Evolutionary conservation across 2,113 vertebrate species (phyloP).

Genomic region (Lanius ludovicianus): DNA sequence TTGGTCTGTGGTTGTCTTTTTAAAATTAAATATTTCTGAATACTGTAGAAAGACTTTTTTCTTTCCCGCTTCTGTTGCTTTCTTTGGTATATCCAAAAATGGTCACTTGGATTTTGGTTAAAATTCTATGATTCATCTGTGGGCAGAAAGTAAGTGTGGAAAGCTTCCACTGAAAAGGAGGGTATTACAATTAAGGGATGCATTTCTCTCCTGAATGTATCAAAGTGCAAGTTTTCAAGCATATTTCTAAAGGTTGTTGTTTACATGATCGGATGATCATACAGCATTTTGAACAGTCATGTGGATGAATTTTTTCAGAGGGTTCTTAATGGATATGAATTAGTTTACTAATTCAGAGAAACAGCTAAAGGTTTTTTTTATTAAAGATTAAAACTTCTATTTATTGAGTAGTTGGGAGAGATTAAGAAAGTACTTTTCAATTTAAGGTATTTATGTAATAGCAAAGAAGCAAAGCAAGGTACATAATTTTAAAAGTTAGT

Average conservation of each 20-base stretch:
- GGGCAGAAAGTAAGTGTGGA: conserved; percentile 7
- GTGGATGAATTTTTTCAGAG: background rate
- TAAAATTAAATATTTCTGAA: background rate
- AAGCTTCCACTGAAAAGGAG: background rate
- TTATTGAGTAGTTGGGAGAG: background rate
- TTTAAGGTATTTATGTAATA: background rate
- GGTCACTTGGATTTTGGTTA: conserved; percentile 14
- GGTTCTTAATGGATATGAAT: background rate
- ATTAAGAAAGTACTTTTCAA: background rate
- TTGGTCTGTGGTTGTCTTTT: background rate
- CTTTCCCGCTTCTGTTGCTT: background rate
- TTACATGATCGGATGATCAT: background rate
- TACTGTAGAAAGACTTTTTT: background rate
- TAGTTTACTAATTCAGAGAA: background rate
- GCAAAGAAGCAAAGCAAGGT: background rate
- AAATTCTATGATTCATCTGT: conserved; percentile 42
- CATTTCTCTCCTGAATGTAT: background rate
- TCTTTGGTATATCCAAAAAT: background rate
- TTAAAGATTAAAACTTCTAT: background rate
- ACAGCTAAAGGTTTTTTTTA: background rate
- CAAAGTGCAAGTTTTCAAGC: background rate
- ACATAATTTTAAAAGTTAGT: background rate
- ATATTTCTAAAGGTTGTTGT: background rate
- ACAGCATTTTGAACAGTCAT: background rate
- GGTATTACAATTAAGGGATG: background rate